phyloP scores from a whole-genome alignment of 2,888 invertebrate species.

The Lasius fuliginosus region DNA sequence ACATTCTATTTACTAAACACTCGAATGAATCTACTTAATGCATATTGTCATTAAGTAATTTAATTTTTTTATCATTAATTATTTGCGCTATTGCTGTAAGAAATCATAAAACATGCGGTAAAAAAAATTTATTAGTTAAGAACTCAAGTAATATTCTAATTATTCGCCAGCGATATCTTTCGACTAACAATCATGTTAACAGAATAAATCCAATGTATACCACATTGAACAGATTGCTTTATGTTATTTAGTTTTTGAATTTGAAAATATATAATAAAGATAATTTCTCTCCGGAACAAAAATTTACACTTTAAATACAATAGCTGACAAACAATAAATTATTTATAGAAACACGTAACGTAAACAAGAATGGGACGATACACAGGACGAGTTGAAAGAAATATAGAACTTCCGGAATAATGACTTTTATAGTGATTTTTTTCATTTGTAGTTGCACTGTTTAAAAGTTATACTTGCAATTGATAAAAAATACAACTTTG shows the following conservation, averaged over 20 bases:
- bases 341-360: too few relatives aligned
- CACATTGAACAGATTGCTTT: too few relatives aligned
- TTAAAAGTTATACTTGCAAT: too few relatives aligned
- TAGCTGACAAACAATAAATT: too few relatives aligned
- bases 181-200: background rate
- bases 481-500: too few relatives aligned
- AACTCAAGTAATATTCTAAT: background rate
- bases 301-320: slow-evolving; percentile 14
- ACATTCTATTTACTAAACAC: slow-evolving; percentile 48
- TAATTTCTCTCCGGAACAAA: background rate
- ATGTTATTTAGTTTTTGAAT: background rate
- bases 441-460: too few relatives aligned
- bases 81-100: slow-evolving; percentile 65
- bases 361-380: too few relatives aligned
- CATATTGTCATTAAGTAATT: slow-evolving; percentile 71
- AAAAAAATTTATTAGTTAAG: background rate
- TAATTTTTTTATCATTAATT: slow-evolving; percentile 61
- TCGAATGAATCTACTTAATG: slow-evolving; percentile 72
- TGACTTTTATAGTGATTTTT: too few relatives aligned
- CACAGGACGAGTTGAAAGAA: too few relatives aligned
- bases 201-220: too few relatives aligned
- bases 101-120: slow-evolving; percentile 1
- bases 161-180: background rate
- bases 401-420: too few relatives aligned
- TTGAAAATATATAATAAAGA: background rate